Conservation (phyloP, 2,888 invertebrate genomes). For the Drosophila colorata region DNA sequence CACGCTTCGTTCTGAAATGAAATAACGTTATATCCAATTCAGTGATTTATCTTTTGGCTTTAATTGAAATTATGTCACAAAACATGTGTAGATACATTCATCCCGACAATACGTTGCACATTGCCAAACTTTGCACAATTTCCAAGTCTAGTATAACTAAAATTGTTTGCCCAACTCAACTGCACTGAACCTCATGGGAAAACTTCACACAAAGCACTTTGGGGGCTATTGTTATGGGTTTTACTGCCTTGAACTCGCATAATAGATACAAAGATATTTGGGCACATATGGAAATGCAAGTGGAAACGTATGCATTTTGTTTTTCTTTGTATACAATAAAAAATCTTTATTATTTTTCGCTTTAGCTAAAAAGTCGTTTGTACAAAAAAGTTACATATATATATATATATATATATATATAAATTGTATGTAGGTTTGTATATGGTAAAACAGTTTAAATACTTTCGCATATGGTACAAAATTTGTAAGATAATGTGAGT, state of each 20-base stretch:
- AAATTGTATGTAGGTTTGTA: conserved; percentile 32
- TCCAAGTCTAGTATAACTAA: conserved; percentile 12
- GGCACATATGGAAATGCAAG: conserved; percentile 35
- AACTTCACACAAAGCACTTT: conserved; percentile 37
- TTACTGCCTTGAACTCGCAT: conserved; percentile 61
- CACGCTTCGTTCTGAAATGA: neutral
- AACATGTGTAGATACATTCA: neutral
- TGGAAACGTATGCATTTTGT: conserved; percentile 16
- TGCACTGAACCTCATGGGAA: conserved; percentile 49
- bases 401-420: conserved; percentile 23
- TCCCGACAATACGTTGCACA: conserved; percentile 29
- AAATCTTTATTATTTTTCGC: conserved; percentile 70
- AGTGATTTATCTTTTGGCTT: neutral
- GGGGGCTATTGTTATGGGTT: conserved; percentile 33
- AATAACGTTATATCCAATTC: neutral
- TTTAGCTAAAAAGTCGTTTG: conserved; percentile 74
- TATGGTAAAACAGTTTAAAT: conserved; percentile 39
- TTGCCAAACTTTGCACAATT: conserved; percentile 26
- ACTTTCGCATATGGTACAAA: conserved; percentile 49
- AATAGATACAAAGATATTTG: conserved; percentile 13
- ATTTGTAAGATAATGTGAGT: conserved; percentile 17
- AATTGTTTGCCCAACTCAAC: conserved; percentile 13
- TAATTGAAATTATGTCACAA: conserved; percentile 1
- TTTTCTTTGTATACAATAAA: conserved; percentile 68
- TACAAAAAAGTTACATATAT: conserved; percentile 66